Base-by-base conservation (phyloP, 2,888 invertebrate genomes). In the Volucella inflata region DNA sequence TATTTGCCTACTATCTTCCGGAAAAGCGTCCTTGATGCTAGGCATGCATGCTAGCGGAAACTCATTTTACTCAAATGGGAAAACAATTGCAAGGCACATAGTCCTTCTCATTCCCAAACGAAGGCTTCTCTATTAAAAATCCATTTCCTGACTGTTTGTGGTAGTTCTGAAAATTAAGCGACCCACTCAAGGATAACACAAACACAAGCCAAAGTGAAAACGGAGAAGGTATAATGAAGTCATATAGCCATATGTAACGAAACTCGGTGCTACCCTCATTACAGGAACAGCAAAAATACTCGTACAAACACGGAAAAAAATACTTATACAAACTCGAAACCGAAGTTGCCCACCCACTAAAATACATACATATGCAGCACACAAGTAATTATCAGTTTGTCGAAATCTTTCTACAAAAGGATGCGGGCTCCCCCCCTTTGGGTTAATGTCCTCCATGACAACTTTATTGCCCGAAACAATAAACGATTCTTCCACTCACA, bases 361-460 rank as follows among this genome's bases (percentile, higher is more conserved):
- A 44, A 51, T 55, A 68, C 17, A 78, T 55, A 83, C 44, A 62
- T 38, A 48, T 76, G 71, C 79, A 84, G 48, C 57, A 51, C 21
- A 75, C 75, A 75, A 80, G 84, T 84, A 84, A 80, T 80, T 84
- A 80, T 80, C 80, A 75, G 80, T 75, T 80, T 70, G 84, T 75
- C 48, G 80, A 65, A 79, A 79, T 84, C 84, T 70, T 75, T 55
- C 4, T 57, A 60, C 64, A 70, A 65, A 75, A 59, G 53, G 65
- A 84, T 80, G 59, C 75, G 80, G 84, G 84, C 71, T 48, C 11
- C 14, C n/a, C 8, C 4, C 42, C 11, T 36, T 59, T 30, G 71
- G 84, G 84, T 84, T 80, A 84, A 80, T 76, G 84, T 84, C 80
- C 84, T 80, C 48, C 80, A 71, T 75, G 80, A 71, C 79, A 84